Percentiles rank a stretch among this genome's conserved stretches.
Conservation (phyloP, 2,888 invertebrate species). For the Lithophane leautieri region DNA sequence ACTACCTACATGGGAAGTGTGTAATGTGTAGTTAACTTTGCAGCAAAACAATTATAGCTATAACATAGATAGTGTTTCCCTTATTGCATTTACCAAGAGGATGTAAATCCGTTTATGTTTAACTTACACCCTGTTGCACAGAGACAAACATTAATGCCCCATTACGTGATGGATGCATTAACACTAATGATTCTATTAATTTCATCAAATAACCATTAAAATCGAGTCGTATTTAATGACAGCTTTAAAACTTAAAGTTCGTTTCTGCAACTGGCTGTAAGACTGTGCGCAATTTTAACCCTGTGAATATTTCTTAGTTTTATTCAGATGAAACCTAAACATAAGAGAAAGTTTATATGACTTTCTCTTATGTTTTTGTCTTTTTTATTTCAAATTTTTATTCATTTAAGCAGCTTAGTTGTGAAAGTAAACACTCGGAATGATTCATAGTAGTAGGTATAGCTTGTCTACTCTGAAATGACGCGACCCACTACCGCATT, state of each 20-base stretch:
- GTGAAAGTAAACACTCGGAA: conserved; percentile 1
- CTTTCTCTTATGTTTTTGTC: not conserved
- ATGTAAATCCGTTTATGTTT: conserved; percentile 14
- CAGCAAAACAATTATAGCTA: conserved; percentile 11
- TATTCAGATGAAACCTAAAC: not conserved
- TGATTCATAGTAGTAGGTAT: not conserved
- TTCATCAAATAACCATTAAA: no score
- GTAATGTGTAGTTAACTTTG: conserved; percentile 12
- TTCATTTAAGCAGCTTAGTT: not conserved
- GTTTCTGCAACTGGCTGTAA: no score
- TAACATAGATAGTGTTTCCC: conserved; percentile 16
- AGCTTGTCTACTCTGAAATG: no score
- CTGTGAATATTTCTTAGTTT: not conserved
- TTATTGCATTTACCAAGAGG: conserved; percentile 16
- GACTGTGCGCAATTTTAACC: not conserved
- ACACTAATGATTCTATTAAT: no score
- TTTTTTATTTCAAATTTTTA: conserved; percentile 4
- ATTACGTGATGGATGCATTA: no score
- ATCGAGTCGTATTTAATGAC: no score
- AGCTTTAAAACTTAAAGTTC: no score
- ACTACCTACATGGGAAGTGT: conserved; percentile 1
- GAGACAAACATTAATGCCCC: no score
- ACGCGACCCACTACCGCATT: no score
- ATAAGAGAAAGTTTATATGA: not conserved
- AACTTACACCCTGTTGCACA: not conserved